Evolutionary conservation across 2,797 vertebrate species (phyloP).

Genomic region (Sorex maritimensis): DNA sequence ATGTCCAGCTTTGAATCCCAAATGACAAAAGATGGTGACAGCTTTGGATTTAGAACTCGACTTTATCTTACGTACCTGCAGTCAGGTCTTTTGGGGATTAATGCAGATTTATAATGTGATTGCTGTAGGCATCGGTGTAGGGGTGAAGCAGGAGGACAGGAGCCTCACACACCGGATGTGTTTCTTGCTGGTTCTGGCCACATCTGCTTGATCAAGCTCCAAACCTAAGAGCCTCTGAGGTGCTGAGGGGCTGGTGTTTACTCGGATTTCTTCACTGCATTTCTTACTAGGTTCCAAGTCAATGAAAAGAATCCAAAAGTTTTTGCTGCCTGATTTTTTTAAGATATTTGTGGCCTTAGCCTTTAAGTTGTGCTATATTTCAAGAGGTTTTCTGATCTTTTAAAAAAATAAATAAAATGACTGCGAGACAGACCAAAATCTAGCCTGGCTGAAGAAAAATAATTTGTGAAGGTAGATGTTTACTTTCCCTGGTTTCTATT

Average conservation of each 20-base stretch:
- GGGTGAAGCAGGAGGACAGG: not conserved
- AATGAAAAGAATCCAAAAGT: not conserved
- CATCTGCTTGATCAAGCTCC: not conserved
- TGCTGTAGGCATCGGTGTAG: too few relatives aligned
- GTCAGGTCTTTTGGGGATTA: too few relatives aligned
- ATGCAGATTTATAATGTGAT: too few relatives aligned
- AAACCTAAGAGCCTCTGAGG: not conserved
- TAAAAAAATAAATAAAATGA: not conserved
- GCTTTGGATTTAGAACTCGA: not conserved
- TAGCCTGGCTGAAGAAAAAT: conserved; percentile 40
- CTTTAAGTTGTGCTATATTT: conserved; percentile 43
- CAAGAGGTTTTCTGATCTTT: conserved; percentile 35
- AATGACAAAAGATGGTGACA: not conserved
- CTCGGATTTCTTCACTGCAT: not conserved
- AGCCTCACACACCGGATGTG: not conserved
- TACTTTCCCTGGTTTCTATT: conserved; percentile 29
- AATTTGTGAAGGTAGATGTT: conserved; percentile 31
- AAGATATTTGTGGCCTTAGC: not conserved
- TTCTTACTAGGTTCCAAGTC: conserved; percentile 31
- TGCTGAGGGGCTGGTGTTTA: not conserved
- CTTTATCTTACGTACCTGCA: too few relatives aligned
- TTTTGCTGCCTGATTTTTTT: not conserved
- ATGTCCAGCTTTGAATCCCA: not conserved
- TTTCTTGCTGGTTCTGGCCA: not conserved
- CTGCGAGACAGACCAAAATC: conserved; percentile 58